Percentiles rank a stretch among this genome's conserved stretches.
These are phyloP conservation scores for Aegithalos caudatus DNA, from an alignment of 2,113 vertebrate species.

Conservation along the genomic window DNA sequence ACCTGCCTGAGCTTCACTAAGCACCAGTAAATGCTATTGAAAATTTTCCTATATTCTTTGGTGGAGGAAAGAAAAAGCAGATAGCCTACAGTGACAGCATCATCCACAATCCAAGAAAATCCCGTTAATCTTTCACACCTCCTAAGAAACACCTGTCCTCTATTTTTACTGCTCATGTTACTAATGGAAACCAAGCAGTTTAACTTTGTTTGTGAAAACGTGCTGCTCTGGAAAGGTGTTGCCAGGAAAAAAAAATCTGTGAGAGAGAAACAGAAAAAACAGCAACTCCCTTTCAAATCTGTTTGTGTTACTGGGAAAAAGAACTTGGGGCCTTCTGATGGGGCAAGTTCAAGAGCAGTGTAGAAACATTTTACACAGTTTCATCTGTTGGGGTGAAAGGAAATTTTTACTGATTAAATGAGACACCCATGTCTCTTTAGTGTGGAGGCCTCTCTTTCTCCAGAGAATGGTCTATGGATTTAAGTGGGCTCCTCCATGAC, in stretches of 20 bases:
- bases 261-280: not conserved
- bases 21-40: not conserved
- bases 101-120: conserved; percentile 54
- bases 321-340: not conserved
- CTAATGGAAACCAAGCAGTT: conserved; percentile 55
- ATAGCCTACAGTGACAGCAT: not conserved
- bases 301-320: not conserved
- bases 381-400: not conserved
- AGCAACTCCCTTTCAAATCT: not conserved
- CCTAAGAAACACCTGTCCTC: conserved; percentile 55
- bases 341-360: not conserved
- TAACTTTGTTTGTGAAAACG: conserved; percentile 40
- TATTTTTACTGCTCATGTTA: conserved; percentile 32
- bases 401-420: not conserved
- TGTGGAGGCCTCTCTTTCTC: not conserved
- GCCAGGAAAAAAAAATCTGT: not conserved
- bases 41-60: conserved; percentile 1
- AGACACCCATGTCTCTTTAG: not conserved
- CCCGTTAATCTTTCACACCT: conserved; percentile 61
- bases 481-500: not conserved
- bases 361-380: not conserved
- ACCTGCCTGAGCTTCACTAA: conserved; percentile 18
- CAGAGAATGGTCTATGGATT: not conserved
- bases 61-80: not conserved
- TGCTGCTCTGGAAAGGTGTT: not conserved